Base-by-base conservation (phyloP, 2,113 vertebrate species). In the Zingel zingel region DNA sequence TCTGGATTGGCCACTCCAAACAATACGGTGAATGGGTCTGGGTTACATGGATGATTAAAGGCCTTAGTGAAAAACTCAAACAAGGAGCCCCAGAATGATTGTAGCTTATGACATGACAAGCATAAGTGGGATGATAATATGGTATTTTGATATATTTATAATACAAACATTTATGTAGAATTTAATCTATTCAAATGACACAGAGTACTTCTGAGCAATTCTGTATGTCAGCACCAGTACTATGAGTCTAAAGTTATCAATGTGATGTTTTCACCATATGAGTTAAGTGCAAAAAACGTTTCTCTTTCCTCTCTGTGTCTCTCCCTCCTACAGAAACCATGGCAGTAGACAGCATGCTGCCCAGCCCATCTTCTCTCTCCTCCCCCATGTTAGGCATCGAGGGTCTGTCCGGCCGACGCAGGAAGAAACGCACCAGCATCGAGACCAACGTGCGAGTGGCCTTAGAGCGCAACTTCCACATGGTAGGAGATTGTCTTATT, bases 341-440 rank as follows among this genome's bases (percentile, higher is more conserved):
- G 97, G 97, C 97, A 3, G 95, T 97, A 72, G 97, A 98, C 92
- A 96, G 96, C 91, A 97, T 97, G 88, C 94, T 98, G 83, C 97
- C 97, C 85, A 97, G 96, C 82, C 97, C 97, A 66, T 97, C 96
- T 82, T 96, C 96, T 43, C 75, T 97, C 82, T 97, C 95, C 88
- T 96, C 96, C 86, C 97, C 97, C 45, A 70, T 97, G 92, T 43
- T 94, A 95, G 97, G 96, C 68, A 96, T 97, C 5, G 97, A 97
- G 61, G 97, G 97, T 59, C 92, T 97, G 64, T 95, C 97, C 0
- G 97, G 97, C 71, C 96, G 97, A 53, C 96, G 97, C 91, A 94
- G 97, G 76, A 98, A 98, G 95, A 98, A 98, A 93, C 96, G 97
- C 90, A 98, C 97, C 91, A 98, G 97, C 96, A 98, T 98, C 9